Evolutionary conservation across 2,113 vertebrate species (phyloP), one percentile per base, ranked within the genome.

Genomic region (Pluvialis apricaria): DNA sequence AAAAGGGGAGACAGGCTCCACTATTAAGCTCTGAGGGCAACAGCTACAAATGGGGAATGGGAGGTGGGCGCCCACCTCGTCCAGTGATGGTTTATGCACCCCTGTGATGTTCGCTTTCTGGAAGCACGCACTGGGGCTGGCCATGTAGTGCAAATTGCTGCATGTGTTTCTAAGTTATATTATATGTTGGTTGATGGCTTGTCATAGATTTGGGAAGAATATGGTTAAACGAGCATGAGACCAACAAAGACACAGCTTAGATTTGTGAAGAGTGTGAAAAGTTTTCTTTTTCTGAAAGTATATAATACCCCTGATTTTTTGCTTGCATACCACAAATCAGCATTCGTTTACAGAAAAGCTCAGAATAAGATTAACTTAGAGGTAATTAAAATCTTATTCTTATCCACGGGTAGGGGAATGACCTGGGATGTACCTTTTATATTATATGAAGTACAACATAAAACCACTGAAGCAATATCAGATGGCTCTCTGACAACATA

Each of bases 391-490:
- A 85, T 73, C 45, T 82, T 86, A 58, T 70, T 87, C 49, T 86
- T 80, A 70, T 28, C 42, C 60, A 62, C n/a, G n/a, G 52, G 42
- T 68, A 86, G 9, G 38, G 22, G 38, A 94, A 87, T 82, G 81
- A 91, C 38, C 78, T 52, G 49, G 36, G 77, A 82, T 51, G 42
- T 90, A 58, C 54, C 66, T 92, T 86, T 87, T 66, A 69, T 49
- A 52, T 72, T 72, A 45, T 70, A 70, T 25, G 26, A 81, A 85
- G 57, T 51, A 78, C 55, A 73, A 45, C 71, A 92, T 92, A 94
- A 95, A 97, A 88, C 57, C 60, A 83, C 78, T 95, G 94, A 88
- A 95, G 89, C 84, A 80, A 6, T 80, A 90, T 85, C 70, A 89
- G 73, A 82, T 77, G 66, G 15, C 70, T 94, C 70, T 86, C 70